Evolutionary conservation across 2,888 invertebrate genomes (phyloP).

Genomic region (Steromphala cineraria): DNA sequence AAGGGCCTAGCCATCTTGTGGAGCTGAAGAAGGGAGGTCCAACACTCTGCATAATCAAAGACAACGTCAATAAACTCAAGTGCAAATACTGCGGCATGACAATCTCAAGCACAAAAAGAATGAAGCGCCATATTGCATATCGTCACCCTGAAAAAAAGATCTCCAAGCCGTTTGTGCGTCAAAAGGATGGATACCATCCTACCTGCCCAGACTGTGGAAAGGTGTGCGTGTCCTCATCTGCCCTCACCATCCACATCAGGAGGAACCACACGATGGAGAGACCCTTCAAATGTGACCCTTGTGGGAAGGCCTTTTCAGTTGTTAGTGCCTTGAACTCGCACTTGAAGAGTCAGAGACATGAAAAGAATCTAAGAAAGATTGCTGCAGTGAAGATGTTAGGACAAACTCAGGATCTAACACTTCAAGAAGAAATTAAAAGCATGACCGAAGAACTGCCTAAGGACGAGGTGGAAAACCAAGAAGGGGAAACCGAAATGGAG

Average conservation of each 20-base stretch:
- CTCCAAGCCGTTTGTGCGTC: conserved; percentile 36
- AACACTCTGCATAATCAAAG: conserved; percentile 65
- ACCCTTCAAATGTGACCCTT: conserved; percentile 46
- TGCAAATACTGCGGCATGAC: conserved; percentile 65
- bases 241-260: conserved; percentile 48
- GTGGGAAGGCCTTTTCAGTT: conserved; percentile 27
- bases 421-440: conserved; percentile 8
- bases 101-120: conserved; percentile 58
- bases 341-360: conserved; percentile 38
- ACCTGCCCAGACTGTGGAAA: conserved; percentile 48
- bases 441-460: background rate
- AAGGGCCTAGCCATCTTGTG: background rate
- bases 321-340: conserved; percentile 35
- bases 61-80: conserved; percentile 59
- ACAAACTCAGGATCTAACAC: background rate
- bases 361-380: conserved; percentile 20
- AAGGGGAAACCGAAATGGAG: background rate
- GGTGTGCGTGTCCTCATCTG: conserved; percentile 38
- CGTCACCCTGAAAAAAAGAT: conserved; percentile 54
- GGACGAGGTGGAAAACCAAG: conserved; percentile 14
- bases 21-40: conserved; percentile 27
- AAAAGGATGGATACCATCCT: conserved; percentile 44
- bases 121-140: conserved; percentile 58
- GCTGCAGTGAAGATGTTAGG: background rate
- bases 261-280: conserved; percentile 47